These are phyloP conservation scores for Bergia puertoricense DNA, from an alignment of 92 coral and sea anemone genomes.

Conservation along the genomic window DNA sequence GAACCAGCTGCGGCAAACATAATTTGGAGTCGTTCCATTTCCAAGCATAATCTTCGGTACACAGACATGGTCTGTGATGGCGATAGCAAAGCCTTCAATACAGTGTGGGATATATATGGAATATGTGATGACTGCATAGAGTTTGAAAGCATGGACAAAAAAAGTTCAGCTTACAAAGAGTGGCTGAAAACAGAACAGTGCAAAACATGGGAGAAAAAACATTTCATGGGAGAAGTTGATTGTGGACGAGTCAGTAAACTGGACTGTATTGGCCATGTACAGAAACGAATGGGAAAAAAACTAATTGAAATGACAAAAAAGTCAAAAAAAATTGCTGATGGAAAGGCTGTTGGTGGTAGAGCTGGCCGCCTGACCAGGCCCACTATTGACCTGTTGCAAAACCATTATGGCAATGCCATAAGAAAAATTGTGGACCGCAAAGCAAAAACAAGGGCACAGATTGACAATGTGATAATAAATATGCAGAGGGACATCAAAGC, in stretches of 20 bases:
- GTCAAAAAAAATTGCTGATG: neutral
- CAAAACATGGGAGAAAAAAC: slow-evolving; percentile 7
- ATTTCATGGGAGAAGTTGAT: slow-evolving; percentile 3
- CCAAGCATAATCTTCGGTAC: slow-evolving; percentile 7
- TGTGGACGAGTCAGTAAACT: slow-evolving; percentile 1
- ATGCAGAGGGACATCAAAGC: slow-evolving; percentile 6
- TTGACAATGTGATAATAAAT: neutral
- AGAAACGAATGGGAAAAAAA: neutral
- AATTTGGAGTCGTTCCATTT: slow-evolving; percentile 33
- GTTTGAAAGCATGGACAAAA: slow-evolving; percentile 17
- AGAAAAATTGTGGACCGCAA: neutral
- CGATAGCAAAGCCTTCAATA: slow-evolving; percentile 11
- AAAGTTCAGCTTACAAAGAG: slow-evolving; percentile 1
- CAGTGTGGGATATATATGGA: slow-evolving; percentile 35
- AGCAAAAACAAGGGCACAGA: neutral
- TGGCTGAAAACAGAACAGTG: slow-evolving; percentile 10
- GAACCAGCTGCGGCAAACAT: slow-evolving; percentile 43
- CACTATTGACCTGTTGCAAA: neutral
- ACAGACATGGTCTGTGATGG: neutral
- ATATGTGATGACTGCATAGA: slow-evolving; percentile 31
- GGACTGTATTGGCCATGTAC: neutral
- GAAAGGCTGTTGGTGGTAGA: slow-evolving; percentile 13
- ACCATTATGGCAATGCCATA: neutral
- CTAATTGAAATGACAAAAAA: neutral
- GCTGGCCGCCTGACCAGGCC: slow-evolving; percentile 13